These are phyloP conservation scores for Anticlea derivata DNA, from an alignment of 2,888 invertebrate genomes.

Conservation along the genomic window DNA sequence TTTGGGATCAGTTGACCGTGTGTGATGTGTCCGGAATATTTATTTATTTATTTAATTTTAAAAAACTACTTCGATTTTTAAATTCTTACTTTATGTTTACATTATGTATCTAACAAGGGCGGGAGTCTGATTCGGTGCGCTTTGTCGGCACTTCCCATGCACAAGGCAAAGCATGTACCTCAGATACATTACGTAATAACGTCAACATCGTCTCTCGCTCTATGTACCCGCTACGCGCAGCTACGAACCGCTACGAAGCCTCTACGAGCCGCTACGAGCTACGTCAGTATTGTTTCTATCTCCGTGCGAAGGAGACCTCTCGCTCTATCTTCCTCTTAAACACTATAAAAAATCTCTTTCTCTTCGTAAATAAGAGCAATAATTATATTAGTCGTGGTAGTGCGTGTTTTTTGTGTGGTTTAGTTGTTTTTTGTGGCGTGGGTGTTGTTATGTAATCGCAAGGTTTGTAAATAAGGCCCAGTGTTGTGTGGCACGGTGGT, in stretches of 20 bases:
- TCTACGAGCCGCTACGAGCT: conserved; percentile 25
- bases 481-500: conserved; percentile 17
- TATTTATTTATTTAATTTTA: no score
- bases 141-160: no score
- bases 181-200: conserved; percentile 2
- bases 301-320: conserved; percentile 34
- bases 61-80: no score
- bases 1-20: no score
- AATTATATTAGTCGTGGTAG: conserved; percentile 12
- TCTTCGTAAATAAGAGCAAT: conserved; percentile 40
- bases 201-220: conserved; percentile 7
- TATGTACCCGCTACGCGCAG: conserved; percentile 17
- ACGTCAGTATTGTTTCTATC: conserved; percentile 21
- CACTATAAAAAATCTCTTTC: conserved; percentile 42
- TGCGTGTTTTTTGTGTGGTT: conserved; percentile 19
- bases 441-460: conserved; percentile 33
- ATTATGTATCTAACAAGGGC: no score
- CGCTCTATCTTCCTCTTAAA: conserved; percentile 41
- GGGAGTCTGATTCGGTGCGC: no score
- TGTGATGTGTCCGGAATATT: no score
- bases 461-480: conserved; percentile 36
- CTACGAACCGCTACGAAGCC: conserved; percentile 21
- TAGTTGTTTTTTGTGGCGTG: conserved; percentile 15
- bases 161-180: no score
- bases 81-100: no score